Conservation (phyloP, 2,113 vertebrate genomes). For the Lepus americanus region DNA sequence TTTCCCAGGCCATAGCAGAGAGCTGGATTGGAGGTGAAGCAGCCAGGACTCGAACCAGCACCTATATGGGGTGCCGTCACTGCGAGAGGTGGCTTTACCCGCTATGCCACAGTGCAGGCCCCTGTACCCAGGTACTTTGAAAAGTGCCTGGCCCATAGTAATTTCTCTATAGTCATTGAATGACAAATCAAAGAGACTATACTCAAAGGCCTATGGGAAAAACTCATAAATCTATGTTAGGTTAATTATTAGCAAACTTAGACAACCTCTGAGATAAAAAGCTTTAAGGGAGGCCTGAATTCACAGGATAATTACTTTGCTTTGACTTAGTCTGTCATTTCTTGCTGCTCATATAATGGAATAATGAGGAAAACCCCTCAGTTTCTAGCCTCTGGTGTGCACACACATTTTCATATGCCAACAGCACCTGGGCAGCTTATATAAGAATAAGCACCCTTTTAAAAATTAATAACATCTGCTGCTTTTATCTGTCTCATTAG, state of each 20-base stretch:
- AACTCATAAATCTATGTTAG: not conserved
- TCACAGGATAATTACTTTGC: constrained; percentile 37
- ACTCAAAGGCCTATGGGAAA: constrained; percentile 23
- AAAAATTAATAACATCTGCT: constrained; percentile 62
- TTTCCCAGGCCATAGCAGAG: no score
- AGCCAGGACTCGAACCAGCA: no score
- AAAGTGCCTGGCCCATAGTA: not conserved
- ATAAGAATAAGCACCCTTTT: constrained; percentile 32
- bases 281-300: not conserved
- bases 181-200: not conserved
- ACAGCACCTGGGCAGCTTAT: constrained; percentile 67
- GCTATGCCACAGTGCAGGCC: no score
- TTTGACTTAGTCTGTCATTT: constrained; percentile 62
- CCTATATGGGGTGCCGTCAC: no score
- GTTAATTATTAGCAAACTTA: constrained; percentile 52
- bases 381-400: constrained; percentile 17
- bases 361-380: constrained; percentile 38
- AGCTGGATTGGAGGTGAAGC: no score
- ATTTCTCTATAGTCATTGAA: not conserved
- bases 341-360: constrained; percentile 16
- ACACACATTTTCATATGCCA: not conserved
- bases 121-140: not conserved
- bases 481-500: constrained; percentile 33
- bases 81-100: no score
- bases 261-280: not conserved